Evolutionary conservation across 2,888 invertebrate species (phyloP).

Genomic region (Vesta saturnalis): DNA sequence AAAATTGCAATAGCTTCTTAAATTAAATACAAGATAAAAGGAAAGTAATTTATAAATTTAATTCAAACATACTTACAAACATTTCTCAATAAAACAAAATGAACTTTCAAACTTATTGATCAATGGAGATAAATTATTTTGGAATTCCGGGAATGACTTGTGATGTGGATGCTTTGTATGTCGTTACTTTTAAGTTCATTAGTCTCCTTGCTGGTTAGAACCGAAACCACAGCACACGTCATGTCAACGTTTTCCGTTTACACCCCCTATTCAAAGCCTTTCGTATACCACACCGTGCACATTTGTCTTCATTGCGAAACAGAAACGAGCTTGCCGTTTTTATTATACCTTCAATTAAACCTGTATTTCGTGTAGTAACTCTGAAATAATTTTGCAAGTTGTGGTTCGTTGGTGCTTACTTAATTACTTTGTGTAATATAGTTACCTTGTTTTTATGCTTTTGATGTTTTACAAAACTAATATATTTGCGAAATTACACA

Average conservation of each 20-base stretch:
- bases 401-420: constrained; percentile 33
- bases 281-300: constrained; percentile 40
- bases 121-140: constrained; percentile 19
- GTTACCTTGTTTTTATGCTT: constrained; percentile 36
- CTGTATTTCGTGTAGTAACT: constrained; percentile 36
- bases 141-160: constrained; percentile 23
- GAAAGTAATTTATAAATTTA: constrained; percentile 5
- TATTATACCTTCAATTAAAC: constrained; percentile 42
- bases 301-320: constrained; percentile 46
- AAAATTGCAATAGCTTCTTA: background rate
- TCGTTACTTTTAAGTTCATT: constrained; percentile 39
- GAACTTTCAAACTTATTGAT: too few species aligned
- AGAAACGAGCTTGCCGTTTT: constrained; percentile 42
- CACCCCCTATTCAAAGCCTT: constrained; percentile 17
- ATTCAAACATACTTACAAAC: constrained; percentile 14
- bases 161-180: constrained; percentile 30
- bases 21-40: background rate
- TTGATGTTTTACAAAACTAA: constrained; percentile 32
- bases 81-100: background rate
- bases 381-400: constrained; percentile 39
- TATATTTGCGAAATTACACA: constrained; percentile 11
- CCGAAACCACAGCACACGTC: constrained; percentile 39
- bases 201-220: constrained; percentile 33
- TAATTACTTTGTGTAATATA: constrained; percentile 38
- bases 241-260: constrained; percentile 35